Base-by-base conservation (phyloP, 2,888 invertebrate species). In the Galerucella nymphaeae region DNA sequence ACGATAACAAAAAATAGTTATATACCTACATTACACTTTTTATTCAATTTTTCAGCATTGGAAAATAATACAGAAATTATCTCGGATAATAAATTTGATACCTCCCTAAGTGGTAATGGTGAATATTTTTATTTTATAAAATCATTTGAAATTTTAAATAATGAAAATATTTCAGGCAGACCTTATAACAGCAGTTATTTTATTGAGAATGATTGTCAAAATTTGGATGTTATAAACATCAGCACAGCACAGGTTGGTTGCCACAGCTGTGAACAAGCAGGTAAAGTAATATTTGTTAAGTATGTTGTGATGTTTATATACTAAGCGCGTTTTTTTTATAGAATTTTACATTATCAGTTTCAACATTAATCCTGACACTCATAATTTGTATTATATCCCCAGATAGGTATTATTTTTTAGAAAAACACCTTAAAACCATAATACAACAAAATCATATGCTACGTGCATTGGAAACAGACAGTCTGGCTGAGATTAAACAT, bases 161-260 rank as follows among this genome's bases (percentile, higher is more conserved):
- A n/a, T n/a, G n/a, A n/a, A n/a, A n/a, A n/a, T n/a, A n/a, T n/a
- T n/a, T n/a, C n/a, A n/a, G n/a, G n/a, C 48, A 48, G 48, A 48
- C 14, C 48, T 48, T 13, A 8, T 48, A 42, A 42, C 42, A 42
- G 6, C 42, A 42, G 42, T 42, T 42, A 42, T 42, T 42, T 42
- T 42, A 42, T 42, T 42, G 42, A 2, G 2, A 6, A 42, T 48
- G 11, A 48, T 48, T 48, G 48, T 48, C 48, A 48, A 48, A 48
- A 48, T 48, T 48, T 48, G 48, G 48, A 48, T 48, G 48, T 48
- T 48, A 48, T 48, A 48, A n/a, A 48, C 48, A 48, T n/a, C 48
- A 48, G 5, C 48, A 48, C 48, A 48, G 48, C 48, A 48, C 48
- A 48, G 48, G 48, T 48, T 48, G 48, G 48, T 48, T n/a, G 48